Base-by-base conservation (phyloP, 2,888 invertebrate genomes). In the Polymixis flavicincta region DNA sequence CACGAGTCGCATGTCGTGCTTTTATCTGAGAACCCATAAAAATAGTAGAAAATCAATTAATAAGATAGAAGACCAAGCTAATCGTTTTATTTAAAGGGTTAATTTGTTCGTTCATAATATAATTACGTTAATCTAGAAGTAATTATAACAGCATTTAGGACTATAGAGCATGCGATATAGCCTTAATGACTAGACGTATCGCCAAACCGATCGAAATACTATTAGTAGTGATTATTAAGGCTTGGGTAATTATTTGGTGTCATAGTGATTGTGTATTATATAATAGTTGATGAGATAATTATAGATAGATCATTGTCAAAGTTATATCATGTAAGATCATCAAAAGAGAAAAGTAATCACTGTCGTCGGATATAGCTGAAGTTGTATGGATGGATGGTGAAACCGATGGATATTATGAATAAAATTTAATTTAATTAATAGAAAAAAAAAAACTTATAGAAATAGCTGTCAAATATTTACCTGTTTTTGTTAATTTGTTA, bases 171-270 rank as follows among this genome's bases (percentile, higher is more conserved):
- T 57, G 63, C 17, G 50, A 74, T 78, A 48, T 8, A 52, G 19
- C 25, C 14, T 0, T 70, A 82, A 82, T 78, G 50, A 70, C 72
- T 57, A 60, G 42, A 71, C 28, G 5, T 78, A 71, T 82, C 42
- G 52, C 0, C 0, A 14, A 59, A 48, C 28, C 63, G 37, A 78
- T 78, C 28, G 63, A 70, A 78, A 48, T 72, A 63, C 52, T 74
- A 70, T 60, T 72, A 78, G 25, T 50, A 42, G 6, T 13, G 4
- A 57, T 54, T 55, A 73, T 28, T n/a, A 52, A n/a, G 42, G 11
- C 14, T 55, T 54, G 28, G 14, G 3, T 66, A 28, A 80, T 67
- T 60, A 64, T 17, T 28, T 57, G 25, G 28, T 69, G 32, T 32
- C 48, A 59, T 22, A 22, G 63, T 28, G 8, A 22, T 63, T 77